Evolutionary conservation across 2,113 vertebrate species (phyloP).

Genomic region (Xyrauchen texanus): DNA sequence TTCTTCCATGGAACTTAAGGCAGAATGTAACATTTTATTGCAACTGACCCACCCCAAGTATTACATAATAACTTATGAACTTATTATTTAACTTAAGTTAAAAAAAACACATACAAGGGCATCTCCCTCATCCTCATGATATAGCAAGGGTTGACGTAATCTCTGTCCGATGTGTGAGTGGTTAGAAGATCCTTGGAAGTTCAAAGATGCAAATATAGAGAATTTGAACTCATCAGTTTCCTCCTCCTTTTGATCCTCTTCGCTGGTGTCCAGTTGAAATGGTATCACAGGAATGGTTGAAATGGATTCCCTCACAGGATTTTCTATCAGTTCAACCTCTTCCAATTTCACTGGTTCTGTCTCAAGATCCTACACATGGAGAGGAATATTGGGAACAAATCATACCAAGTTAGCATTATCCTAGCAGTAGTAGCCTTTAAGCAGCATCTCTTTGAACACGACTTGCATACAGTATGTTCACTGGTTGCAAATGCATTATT

Average conservation of each 20-base stretch:
- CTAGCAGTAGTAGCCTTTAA: background rate
- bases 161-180: slow-evolving; percentile 76
- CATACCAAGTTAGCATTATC: background rate
- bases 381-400: background rate
- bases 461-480: background rate
- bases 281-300: too few species aligned
- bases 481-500: background rate
- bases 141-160: slow-evolving; percentile 82
- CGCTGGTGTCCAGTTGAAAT: background rate
- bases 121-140: slow-evolving; percentile 85
- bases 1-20: too few species aligned
- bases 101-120: slow-evolving; percentile 82
- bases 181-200: slow-evolving; percentile 83
- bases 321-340: slow-evolving; percentile 1
- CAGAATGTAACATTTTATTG: too few species aligned
- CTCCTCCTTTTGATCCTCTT: slow-evolving; percentile 55
- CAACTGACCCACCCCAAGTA: too few species aligned
- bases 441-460: background rate
- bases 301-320: slow-evolving; percentile 1
- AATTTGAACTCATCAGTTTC: slow-evolving; percentile 79
- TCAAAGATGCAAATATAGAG: slow-evolving; percentile 79
- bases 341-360: background rate
- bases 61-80: too few species aligned
- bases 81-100: too few species aligned
- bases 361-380: slow-evolving; percentile 20